Conservation (phyloP, 2,888 invertebrate species). For the Malachius bipustulatus region DNA sequence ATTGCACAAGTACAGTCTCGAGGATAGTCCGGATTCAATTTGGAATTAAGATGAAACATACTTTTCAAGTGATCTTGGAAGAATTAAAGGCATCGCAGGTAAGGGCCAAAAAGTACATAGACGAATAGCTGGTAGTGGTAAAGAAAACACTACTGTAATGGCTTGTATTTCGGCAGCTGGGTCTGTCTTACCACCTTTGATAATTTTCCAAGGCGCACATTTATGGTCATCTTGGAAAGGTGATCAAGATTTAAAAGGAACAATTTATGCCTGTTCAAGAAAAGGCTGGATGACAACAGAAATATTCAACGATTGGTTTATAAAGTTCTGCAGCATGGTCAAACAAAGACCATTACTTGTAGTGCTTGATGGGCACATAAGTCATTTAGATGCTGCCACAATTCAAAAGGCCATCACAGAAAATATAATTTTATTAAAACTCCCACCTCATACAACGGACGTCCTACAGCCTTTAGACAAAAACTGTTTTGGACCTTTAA, state of each 20-base stretch:
- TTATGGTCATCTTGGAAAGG: conserved; percentile 21
- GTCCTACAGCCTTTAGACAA: conserved; percentile 11
- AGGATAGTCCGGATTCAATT: no score
- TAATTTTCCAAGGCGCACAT: conserved; percentile 12
- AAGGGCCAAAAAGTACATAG: conserved; percentile 19
- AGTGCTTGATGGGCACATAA: conserved; percentile 18
- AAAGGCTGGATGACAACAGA: conserved; percentile 19
- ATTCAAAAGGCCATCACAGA: conserved; percentile 11
- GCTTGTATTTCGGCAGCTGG: no score
- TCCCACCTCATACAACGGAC: no score
- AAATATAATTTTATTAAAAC: conserved; percentile 9
- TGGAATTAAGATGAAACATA: no score
- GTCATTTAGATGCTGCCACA: conserved; percentile 16
- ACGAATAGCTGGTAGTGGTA: conserved; percentile 12
- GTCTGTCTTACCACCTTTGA: no score
- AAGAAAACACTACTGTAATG: conserved; percentile 13
- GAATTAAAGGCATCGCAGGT: no score
- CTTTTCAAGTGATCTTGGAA: no score
- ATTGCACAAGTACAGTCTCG: no score
- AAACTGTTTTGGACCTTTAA: conserved; percentile 13
- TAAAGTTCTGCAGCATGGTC: conserved; percentile 15
- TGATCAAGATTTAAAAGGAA: conserved; percentile 14
- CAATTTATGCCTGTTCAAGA: conserved; percentile 15
- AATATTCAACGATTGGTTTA: conserved; percentile 17
- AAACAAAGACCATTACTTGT: conserved; percentile 16